Conservation (phyloP, 2,797 vertebrate species). For the Trachurus trachurus region DNA sequence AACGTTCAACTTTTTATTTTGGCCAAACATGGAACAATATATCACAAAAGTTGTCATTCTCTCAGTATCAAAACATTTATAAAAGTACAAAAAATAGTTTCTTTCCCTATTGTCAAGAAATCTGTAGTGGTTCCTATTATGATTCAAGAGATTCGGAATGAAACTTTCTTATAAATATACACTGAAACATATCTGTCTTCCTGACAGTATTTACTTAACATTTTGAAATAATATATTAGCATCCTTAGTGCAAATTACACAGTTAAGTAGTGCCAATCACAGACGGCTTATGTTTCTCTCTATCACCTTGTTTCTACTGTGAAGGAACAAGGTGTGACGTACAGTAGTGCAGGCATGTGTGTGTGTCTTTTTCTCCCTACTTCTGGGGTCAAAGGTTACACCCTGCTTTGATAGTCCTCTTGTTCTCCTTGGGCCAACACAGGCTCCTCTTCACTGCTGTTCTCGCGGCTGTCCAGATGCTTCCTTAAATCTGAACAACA, state of each 20-base stretch:
- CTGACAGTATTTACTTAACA: slow-evolving; percentile 3
- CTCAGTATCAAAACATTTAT: slow-evolving; percentile 8
- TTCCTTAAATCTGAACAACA: slow-evolving; percentile 91
- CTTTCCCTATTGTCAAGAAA: slow-evolving; percentile 2
- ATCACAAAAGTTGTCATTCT: not conserved
- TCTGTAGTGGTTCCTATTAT: not conserved
- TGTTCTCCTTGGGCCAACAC: slow-evolving; percentile 65
- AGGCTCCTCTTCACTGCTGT: slow-evolving; percentile 71
- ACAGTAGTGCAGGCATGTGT: not conserved
- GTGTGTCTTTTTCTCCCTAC: slow-evolving; percentile 63
- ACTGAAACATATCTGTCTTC: not conserved
- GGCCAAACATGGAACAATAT: not conserved
- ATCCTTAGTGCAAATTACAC: slow-evolving; percentile 22
- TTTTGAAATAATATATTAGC: slow-evolving; percentile 8
- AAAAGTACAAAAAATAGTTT: not conserved
- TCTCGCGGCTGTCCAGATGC: slow-evolving; percentile 77
- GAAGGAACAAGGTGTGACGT: slow-evolving; percentile 7
- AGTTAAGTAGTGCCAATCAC: not conserved
- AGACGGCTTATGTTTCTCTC: not conserved
- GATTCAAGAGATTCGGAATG: slow-evolving; percentile 2
- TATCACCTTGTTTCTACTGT: slow-evolving; percentile 5
- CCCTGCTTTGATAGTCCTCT: slow-evolving; percentile 65
- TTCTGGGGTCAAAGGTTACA: slow-evolving; percentile 75
- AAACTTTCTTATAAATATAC: not conserved
- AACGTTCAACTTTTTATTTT: slow-evolving; percentile 13